Conservation (phyloP, 1,140 invertebrate genomes). For the Artemia franciscana region DNA sequence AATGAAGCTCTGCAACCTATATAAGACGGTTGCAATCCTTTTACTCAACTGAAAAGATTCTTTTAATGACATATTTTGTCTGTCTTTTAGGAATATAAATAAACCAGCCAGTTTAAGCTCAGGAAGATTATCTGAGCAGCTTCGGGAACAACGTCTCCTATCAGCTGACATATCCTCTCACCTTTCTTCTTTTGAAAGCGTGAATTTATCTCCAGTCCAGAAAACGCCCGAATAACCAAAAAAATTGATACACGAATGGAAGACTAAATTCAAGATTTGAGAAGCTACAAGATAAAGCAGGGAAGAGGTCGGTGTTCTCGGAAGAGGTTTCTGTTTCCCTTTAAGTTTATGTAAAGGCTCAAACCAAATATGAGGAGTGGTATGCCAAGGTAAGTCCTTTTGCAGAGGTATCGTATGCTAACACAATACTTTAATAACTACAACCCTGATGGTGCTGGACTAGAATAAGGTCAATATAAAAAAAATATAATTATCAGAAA, state of each 20-base stretch:
- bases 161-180: constrained; percentile 63
- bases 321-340: constrained; percentile 51
- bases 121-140: constrained; percentile 69
- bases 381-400: constrained; percentile 23
- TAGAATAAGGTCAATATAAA: too few species aligned
- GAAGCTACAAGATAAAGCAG: constrained; percentile 50
- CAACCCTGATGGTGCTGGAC: too few species aligned
- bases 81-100: constrained; percentile 31
- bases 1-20: too few species aligned
- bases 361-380: constrained; percentile 40
- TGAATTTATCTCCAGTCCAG: constrained; percentile 51
- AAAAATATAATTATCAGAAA: too few species aligned
- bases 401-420: too few species aligned
- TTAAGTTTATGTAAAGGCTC: constrained; percentile 40
- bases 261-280: constrained; percentile 57
- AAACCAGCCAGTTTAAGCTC: constrained; percentile 64
- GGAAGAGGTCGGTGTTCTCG: constrained; percentile 51
- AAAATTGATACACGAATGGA: constrained; percentile 65
- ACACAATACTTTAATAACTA: too few species aligned
- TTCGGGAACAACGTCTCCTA: constrained; percentile 50
- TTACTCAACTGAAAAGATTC: too few species aligned
- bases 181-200: constrained; percentile 53
- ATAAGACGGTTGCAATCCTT: too few species aligned
- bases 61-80: too few species aligned
- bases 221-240: constrained; percentile 62